A percentile compares a stretch with the other conserved stretches of the same genome.
These are phyloP conservation scores for Zaprionus vittiger DNA, from an alignment of 1,140 invertebrate species.

Conservation along the genomic window DNA sequence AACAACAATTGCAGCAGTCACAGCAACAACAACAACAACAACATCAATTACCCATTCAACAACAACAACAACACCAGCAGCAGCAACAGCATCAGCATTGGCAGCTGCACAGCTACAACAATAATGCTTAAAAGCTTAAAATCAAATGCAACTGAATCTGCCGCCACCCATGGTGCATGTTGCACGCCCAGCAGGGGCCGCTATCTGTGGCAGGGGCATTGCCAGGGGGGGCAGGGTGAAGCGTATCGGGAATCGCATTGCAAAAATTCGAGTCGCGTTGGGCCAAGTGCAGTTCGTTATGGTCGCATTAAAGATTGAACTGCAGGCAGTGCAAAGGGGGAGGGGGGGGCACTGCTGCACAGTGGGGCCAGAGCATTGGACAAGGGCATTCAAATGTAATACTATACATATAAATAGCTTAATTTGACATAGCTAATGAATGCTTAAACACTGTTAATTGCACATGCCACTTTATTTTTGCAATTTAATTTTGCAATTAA, in stretches of 20 bases:
- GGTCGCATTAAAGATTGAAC: conserved; percentile 39
- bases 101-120: conserved; percentile 39
- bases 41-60: conserved; percentile 32
- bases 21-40: conserved; percentile 46
- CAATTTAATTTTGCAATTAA: not conserved
- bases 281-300: conserved; percentile 47
- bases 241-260: conserved; percentile 18
- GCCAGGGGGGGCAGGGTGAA: not conserved
- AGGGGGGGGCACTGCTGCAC: not conserved
- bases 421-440: not conserved
- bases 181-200: not conserved
- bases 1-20: conserved; percentile 33
- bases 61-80: conserved; percentile 43
- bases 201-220: not conserved
- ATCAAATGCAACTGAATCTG: conserved; percentile 55
- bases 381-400: not conserved
- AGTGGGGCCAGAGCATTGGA: not conserved
- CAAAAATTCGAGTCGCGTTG: conserved; percentile 27
- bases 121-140: conserved; percentile 52
- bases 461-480: not conserved
- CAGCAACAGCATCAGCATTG: conserved; percentile 13
- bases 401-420: not conserved
- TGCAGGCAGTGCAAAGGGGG: not conserved
- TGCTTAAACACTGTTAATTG: not conserved
- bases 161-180: conserved; percentile 50